phyloP scores from a whole-genome alignment of 2,797 vertebrate genomes.

The Rhynchotus rufescens region DNA sequence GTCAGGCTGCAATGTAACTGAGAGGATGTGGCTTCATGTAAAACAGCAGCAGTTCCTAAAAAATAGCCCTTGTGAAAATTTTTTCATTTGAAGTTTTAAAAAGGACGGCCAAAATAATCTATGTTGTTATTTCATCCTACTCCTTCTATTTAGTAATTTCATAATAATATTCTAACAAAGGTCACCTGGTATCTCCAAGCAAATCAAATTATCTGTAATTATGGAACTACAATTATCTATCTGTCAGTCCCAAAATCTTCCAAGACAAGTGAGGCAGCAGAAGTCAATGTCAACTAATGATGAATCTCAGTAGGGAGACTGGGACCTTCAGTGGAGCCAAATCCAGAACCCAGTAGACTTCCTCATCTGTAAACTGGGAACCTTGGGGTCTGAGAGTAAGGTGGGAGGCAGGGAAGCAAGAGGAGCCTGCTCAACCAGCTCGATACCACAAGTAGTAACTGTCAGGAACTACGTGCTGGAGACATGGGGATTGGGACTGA shows the following conservation, averaged over 20 bases:
- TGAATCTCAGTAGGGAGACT: background rate
- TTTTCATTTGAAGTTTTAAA: background rate
- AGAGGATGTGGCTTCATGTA: background rate
- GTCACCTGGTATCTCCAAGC: background rate
- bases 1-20: background rate
- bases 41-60: background rate
- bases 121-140: background rate
- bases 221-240: background rate
- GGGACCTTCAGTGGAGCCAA: background rate
- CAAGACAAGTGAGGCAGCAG: background rate
- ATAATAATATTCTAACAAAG: background rate
- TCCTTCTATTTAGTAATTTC: background rate
- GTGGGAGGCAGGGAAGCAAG: background rate
- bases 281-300: background rate
- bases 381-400: background rate
- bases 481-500: background rate
- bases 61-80: rapidly evolving
- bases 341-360: background rate
- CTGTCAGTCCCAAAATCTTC: background rate
- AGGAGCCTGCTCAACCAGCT: background rate
- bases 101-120: background rate
- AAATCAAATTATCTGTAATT: background rate
- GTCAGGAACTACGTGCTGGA: background rate
- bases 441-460: background rate
- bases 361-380: background rate